phyloP scores from a whole-genome alignment of 2,797 vertebrate species.

The Prionace glauca region DNA sequence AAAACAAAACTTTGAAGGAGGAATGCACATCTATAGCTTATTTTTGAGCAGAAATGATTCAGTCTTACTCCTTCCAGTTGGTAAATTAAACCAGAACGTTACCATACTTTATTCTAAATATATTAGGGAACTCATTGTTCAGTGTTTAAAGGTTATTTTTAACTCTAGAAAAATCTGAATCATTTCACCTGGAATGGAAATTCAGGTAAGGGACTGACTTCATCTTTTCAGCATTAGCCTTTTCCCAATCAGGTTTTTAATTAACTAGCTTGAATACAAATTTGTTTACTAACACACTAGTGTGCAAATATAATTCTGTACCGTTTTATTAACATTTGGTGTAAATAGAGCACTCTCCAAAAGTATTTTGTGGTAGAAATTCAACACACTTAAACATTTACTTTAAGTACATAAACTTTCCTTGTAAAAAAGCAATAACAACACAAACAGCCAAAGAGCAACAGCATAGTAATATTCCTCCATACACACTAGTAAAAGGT shows the following conservation, averaged over 20 bases:
- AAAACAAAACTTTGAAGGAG: neutral
- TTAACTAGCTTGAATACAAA: neutral
- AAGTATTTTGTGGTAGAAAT: neutral
- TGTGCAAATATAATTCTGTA: neutral
- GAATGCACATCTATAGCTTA: neutral
- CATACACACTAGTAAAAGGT: neutral
- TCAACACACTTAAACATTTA: neutral
- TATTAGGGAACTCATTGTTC: too few species aligned
- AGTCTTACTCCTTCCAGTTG: neutral
- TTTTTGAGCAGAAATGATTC: neutral
- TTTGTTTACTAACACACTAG: neutral
- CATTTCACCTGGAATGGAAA: neutral
- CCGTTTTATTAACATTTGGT: neutral
- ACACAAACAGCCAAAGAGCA: neutral
- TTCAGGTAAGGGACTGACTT: neutral
- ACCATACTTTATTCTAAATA: neutral
- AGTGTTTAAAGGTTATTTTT: neutral
- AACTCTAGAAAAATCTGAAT: neutral
- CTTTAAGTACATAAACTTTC: neutral
- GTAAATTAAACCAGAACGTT: neutral
- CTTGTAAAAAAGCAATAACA: neutral
- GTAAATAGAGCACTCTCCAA: neutral
- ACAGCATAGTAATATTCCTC: neutral
- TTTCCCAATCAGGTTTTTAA: neutral
- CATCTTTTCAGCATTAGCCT: neutral